Evolutionary conservation across 2,797 vertebrate genomes (phyloP).

Genomic region (Pangasius macronema): DNA sequence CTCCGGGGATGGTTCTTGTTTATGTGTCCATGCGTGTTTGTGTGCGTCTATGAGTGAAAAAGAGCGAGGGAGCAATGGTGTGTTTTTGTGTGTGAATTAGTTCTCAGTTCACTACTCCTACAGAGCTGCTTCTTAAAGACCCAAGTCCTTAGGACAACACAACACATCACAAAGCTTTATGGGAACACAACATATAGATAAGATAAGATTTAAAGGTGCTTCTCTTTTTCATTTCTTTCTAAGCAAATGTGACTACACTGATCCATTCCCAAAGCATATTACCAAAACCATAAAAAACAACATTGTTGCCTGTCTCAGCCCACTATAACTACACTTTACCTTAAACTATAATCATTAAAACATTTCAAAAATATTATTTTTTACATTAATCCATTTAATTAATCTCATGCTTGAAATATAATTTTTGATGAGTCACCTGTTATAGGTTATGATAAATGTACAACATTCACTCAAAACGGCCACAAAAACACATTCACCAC

Average conservation of each 20-base stretch:
- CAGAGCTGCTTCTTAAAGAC: slow-evolving; percentile 5
- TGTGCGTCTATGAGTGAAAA: slow-evolving; percentile 14
- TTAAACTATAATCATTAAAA: background rate
- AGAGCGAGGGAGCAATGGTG: slow-evolving; percentile 10
- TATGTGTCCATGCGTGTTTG: slow-evolving; percentile 41
- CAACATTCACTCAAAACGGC: background rate
- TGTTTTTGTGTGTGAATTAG: slow-evolving; percentile 25
- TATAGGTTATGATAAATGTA: background rate
- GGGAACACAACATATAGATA: background rate
- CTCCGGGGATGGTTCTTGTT: slow-evolving; percentile 57
- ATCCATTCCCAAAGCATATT: background rate
- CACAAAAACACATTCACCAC: background rate
- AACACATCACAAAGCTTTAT: background rate
- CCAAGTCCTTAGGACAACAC: background rate
- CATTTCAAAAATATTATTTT: background rate
- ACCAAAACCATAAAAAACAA: background rate
- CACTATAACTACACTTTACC: background rate
- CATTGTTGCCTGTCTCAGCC: background rate
- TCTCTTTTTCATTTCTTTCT: background rate
- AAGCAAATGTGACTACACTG: background rate
- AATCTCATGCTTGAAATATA: background rate
- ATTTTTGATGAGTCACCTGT: background rate
- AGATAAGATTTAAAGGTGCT: background rate
- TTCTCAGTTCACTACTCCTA: slow-evolving; percentile 20
- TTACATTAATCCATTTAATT: background rate